Percentiles rank a stretch among this genome's conserved stretches.
Evolutionary conservation across 1,140 invertebrate species (phyloP).

Genomic region (Micrasema minimum): DNA sequence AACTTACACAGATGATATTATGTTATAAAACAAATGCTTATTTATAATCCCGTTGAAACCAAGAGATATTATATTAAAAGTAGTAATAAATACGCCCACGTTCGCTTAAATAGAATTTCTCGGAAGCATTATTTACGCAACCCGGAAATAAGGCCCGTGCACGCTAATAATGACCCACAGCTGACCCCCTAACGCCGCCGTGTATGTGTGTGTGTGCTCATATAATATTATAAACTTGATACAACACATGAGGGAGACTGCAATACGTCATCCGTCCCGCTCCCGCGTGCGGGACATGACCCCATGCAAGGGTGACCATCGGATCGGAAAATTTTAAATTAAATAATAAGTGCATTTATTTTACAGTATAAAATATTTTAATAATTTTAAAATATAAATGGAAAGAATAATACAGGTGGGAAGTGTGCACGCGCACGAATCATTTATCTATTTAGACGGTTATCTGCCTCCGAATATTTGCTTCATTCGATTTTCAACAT

Average conservation of each 20-base stretch:
- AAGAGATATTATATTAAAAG: background rate
- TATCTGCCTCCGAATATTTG: background rate
- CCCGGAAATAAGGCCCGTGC: background rate
- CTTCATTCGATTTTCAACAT: background rate
- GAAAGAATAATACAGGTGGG: background rate
- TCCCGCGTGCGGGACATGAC: constrained; percentile 45
- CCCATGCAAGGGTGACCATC: constrained; percentile 44
- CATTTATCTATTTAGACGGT: background rate
- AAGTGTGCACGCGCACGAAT: background rate
- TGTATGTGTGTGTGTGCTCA: constrained; percentile 48
- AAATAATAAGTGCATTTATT: background rate
- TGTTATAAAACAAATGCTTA: too few species aligned
- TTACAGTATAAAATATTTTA: background rate
- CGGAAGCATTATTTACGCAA: background rate
- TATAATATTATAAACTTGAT: constrained; percentile 54
- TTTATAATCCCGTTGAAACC: background rate
- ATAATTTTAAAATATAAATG: background rate
- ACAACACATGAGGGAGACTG: constrained; percentile 52
- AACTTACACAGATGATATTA: too few species aligned
- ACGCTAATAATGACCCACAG: constrained; percentile 40
- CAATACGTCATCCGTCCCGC: constrained; percentile 40
- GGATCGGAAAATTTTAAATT: background rate
- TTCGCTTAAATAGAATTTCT: too few species aligned
- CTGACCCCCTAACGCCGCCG: constrained; percentile 32
- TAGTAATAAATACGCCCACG: background rate